Percentiles rank a stretch among this genome's conserved stretches.
Evolutionary conservation across 2,797 vertebrate species (phyloP).

Genomic region (Streptopelia turtur): DNA sequence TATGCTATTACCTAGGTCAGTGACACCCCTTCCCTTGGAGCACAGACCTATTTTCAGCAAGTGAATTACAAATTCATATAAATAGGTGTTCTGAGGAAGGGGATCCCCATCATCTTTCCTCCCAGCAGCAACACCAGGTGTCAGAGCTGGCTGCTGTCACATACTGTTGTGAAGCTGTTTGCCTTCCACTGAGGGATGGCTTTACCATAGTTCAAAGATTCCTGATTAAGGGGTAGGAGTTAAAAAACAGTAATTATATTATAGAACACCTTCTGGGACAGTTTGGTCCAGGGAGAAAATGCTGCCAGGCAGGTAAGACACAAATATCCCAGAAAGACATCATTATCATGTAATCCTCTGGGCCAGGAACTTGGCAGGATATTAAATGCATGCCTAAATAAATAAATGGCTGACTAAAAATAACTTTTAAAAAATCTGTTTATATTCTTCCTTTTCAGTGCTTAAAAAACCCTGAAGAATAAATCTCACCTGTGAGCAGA

Average conservation of each 20-base stretch:
- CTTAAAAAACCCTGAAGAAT: neutral
- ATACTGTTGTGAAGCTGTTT: neutral
- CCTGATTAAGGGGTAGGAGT: neutral
- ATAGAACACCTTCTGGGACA: neutral
- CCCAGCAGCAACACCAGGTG: neutral
- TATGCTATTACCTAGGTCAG: neutral
- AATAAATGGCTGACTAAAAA: neutral
- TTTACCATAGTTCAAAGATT: neutral
- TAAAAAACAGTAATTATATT: neutral
- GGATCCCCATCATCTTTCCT: neutral
- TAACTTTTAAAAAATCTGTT: neutral
- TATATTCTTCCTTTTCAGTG: neutral
- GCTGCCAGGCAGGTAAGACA: neutral
- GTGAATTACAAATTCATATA: neutral
- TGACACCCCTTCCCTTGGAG: neutral
- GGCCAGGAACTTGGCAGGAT: neutral
- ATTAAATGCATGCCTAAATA: neutral
- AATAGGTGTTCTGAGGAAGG: neutral
- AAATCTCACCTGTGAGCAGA: neutral
- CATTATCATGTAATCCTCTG: neutral
- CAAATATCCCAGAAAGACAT: neutral
- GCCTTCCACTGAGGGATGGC: neutral
- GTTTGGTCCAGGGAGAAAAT: neutral
- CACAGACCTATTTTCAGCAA: fast-evolving
- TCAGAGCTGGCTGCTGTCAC: neutral